phyloP scores from a whole-genome alignment of 2,888 invertebrate genomes.

The Cantharis flavilabris region DNA sequence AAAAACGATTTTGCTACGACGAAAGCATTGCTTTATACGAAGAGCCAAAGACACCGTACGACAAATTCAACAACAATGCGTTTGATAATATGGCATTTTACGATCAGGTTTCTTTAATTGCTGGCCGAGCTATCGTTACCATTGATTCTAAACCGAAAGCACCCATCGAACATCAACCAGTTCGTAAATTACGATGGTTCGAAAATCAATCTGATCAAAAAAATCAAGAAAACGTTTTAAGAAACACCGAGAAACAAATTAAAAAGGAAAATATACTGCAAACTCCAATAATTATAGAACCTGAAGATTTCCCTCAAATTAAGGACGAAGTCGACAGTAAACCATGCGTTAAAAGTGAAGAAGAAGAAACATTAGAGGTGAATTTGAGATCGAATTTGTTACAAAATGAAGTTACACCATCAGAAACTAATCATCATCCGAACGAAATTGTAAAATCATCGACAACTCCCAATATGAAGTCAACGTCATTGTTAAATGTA shows the following conservation, averaged over 20 bases:
- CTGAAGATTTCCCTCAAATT: neutral
- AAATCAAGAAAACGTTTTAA: conserved; percentile 19
- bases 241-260: neutral
- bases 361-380: neutral
- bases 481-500: neutral
- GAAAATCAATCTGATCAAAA: conserved; percentile 35
- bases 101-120: conserved; percentile 54
- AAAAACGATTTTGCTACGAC: conserved; percentile 75
- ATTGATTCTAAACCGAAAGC: conserved; percentile 50
- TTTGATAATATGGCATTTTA: conserved; percentile 55
- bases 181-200: conserved; percentile 41
- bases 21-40: conserved; percentile 69
- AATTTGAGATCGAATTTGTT: neutral
- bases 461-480: neutral
- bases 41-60: conserved; percentile 44
- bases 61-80: conserved; percentile 47
- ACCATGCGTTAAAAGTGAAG: neutral
- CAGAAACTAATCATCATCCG: neutral
- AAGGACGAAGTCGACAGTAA: conserved; percentile 8
- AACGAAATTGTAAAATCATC: neutral
- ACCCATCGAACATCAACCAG: conserved; percentile 35
- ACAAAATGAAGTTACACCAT: neutral
- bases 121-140: conserved; percentile 52
- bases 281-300: conserved; percentile 5
- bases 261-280: neutral